These are phyloP conservation scores for Redunca redunca DNA, from an alignment of 2,113 vertebrate genomes.

Conservation along the genomic window DNA sequence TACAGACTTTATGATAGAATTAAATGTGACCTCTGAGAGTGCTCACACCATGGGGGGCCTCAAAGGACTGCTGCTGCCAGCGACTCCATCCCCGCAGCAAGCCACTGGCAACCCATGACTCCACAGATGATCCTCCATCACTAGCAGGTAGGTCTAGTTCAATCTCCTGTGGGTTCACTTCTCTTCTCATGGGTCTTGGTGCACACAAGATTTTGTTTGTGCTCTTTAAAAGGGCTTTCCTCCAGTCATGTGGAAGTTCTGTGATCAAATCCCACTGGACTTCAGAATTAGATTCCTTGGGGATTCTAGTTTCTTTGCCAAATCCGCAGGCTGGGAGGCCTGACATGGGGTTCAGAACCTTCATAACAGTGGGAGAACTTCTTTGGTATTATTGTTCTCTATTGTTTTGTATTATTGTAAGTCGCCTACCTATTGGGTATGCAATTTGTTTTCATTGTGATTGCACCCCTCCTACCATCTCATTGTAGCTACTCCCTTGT, in stretches of 20 bases:
- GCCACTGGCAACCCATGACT: not conserved
- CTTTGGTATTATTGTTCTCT: not conserved
- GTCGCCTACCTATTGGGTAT: not conserved
- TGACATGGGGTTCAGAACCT: not conserved
- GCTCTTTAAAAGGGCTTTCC: not conserved
- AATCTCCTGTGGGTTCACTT: not conserved
- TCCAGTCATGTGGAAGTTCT: not conserved
- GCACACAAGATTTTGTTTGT: not conserved
- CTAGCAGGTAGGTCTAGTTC: not conserved
- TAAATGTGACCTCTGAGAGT: not conserved
- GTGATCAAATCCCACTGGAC: not conserved
- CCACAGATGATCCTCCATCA: not conserved
- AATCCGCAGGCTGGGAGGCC: not conserved
- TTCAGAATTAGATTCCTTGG: not conserved
- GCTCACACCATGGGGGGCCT: not conserved
- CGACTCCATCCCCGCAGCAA: not conserved
- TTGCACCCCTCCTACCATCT: not conserved
- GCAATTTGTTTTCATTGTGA: not conserved
- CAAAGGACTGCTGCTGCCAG: not conserved
- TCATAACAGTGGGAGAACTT: not conserved
- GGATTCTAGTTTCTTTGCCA: not conserved
- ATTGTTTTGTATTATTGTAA: not conserved
- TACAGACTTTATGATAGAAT: not conserved
- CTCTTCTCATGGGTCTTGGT: not conserved
- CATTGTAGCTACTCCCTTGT: not conserved